phyloP scores from a whole-genome alignment of 2,888 invertebrate genomes.

The Diarsia mendica region DNA sequence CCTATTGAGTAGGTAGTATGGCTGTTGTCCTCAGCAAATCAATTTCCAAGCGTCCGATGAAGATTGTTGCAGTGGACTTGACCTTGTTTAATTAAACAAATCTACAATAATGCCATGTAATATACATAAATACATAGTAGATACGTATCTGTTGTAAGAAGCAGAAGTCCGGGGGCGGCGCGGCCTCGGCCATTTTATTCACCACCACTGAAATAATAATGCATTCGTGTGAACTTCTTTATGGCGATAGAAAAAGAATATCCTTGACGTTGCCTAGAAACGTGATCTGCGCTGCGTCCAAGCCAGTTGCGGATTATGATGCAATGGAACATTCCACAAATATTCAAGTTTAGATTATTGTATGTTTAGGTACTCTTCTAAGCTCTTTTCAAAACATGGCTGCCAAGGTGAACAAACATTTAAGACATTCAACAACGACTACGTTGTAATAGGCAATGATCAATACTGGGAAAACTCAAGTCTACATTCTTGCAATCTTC shows the following conservation, averaged over 20 bases:
- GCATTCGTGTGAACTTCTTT: slow-evolving; percentile 64
- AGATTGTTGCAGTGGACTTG: neutral
- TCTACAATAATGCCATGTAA: slow-evolving; percentile 19
- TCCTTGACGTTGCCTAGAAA: slow-evolving; percentile 63
- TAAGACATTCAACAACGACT: neutral
- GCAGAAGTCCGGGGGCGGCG: slow-evolving; percentile 40
- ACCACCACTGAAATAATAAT: slow-evolving; percentile 66
- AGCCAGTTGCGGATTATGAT: slow-evolving; percentile 49
- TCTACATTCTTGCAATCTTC: neutral
- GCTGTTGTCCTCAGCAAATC: neutral
- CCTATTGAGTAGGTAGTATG: neutral
- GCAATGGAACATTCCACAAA: slow-evolving; percentile 53
- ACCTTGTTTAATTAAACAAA: neutral
- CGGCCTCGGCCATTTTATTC: slow-evolving; percentile 61
- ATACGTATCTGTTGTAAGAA: slow-evolving; percentile 15
- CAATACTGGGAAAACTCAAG: neutral
- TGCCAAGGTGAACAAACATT: too few species aligned
- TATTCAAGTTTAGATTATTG: slow-evolving; percentile 18
- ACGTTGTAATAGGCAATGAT: slow-evolving; percentile 1
- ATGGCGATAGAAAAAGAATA: slow-evolving; percentile 65
- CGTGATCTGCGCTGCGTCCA: slow-evolving; percentile 48
- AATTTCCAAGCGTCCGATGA: neutral
- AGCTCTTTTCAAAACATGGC: neutral
- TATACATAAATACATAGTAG: slow-evolving; percentile 19
- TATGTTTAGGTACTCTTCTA: slow-evolving; percentile 7